phyloP scores from a whole-genome alignment of 2,888 invertebrate genomes.

The Hartigia nigra region DNA sequence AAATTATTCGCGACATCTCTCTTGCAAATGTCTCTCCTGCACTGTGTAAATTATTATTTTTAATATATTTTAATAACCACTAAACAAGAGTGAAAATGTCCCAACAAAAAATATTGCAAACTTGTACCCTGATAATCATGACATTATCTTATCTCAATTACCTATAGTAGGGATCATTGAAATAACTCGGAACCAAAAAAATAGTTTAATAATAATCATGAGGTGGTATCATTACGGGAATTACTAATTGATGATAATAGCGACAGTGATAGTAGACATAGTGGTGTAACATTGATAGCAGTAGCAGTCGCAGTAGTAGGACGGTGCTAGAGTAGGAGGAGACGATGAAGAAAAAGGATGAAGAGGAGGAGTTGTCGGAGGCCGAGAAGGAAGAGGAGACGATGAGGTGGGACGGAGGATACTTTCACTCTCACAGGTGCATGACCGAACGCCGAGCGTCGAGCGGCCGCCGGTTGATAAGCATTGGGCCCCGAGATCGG shows the following conservation, averaged over 20 bases:
- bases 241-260: not conserved
- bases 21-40: not conserved
- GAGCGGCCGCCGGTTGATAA: not conserved
- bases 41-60: not conserved
- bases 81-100: not conserved
- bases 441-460: conserved; percentile 53
- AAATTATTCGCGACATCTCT: not conserved
- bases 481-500: not conserved
- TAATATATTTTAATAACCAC: not conserved
- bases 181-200: not conserved
- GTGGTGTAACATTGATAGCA: not conserved
- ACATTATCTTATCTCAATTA: not conserved
- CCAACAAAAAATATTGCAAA: not conserved
- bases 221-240: not conserved
- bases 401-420: conserved; percentile 47
- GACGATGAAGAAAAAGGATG: not conserved
- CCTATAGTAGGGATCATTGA: not conserved
- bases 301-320: not conserved
- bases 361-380: conserved; percentile 12
- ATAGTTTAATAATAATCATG: not conserved
- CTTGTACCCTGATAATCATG: not conserved
- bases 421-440: conserved; percentile 66
- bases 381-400: conserved; percentile 16
- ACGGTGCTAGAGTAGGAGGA: conserved; percentile 7
- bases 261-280: not conserved